phyloP scores from a whole-genome alignment of 2,888 invertebrate genomes.

The Macrosiphum euphorbiae region DNA sequence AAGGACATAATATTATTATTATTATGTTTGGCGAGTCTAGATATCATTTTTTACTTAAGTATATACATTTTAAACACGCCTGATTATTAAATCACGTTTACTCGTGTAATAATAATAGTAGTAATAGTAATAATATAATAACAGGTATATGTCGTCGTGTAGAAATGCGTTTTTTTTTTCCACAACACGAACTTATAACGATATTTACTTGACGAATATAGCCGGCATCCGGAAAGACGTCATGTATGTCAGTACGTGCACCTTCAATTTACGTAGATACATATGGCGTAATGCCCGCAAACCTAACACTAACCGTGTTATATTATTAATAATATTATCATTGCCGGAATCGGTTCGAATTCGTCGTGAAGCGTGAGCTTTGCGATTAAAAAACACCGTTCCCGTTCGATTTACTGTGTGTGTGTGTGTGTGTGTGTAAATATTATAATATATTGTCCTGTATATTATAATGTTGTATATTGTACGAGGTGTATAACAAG shows the following conservation, averaged over 20 bases:
- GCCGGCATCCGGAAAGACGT: background rate
- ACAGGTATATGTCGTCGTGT: conserved; percentile 2
- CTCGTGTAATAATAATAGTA: conserved; percentile 3
- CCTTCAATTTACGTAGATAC: background rate
- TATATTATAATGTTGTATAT: background rate
- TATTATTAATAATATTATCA: background rate
- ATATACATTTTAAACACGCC: background rate
- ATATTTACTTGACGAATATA: background rate
- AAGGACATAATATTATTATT: conserved; percentile 45
- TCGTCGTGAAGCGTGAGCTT: background rate
- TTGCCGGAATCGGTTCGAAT: background rate
- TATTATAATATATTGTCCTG: background rate
- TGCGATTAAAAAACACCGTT: background rate
- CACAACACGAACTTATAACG: background rate
- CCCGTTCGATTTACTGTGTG: background rate
- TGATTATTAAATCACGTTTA: conserved; percentile 15
- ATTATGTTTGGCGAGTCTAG: conserved; percentile 14
- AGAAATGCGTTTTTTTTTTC: background rate
- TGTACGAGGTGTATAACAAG: background rate
- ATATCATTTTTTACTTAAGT: conserved; percentile 21
- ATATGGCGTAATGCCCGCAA: background rate
- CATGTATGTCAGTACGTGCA: background rate
- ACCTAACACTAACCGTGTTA: background rate
- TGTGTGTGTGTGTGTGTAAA: background rate
- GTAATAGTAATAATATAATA: conserved; percentile 13